phyloP scores from a whole-genome alignment of 2,888 invertebrate species.

The Cheilosia impressa region DNA sequence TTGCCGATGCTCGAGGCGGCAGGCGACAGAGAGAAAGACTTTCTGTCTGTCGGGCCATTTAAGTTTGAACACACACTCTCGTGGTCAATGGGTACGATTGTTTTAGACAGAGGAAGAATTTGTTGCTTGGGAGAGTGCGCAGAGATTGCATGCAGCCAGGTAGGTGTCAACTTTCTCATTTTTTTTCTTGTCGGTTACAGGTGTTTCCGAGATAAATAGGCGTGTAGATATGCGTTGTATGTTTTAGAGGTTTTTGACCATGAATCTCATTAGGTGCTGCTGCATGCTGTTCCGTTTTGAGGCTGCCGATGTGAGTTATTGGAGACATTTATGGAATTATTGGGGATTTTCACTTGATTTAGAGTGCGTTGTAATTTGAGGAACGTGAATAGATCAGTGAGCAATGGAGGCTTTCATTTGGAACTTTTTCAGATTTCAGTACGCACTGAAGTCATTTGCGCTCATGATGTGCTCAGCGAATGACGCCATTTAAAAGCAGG shows the following conservation, averaged over 20 bases:
- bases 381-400: too few relatives aligned
- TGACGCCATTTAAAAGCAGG: too few relatives aligned
- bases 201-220: conserved; percentile 59
- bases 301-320: conserved; percentile 29
- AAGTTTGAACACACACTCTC: conserved; percentile 44
- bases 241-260: conserved; percentile 56
- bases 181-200: conserved; percentile 37
- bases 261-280: conserved; percentile 54
- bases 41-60: conserved; percentile 61
- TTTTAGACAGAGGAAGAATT: conserved; percentile 43
- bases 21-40: conserved; percentile 21
- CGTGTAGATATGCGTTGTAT: conserved; percentile 10
- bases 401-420: too few relatives aligned
- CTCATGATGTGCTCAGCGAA: too few relatives aligned
- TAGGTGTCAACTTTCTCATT: conserved; percentile 75
- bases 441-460: too few relatives aligned
- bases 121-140: conserved; percentile 49
- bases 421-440: too few relatives aligned
- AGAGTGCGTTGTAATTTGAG: neutral
- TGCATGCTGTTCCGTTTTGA: conserved; percentile 32
- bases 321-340: conserved; percentile 28
- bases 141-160: conserved; percentile 58
- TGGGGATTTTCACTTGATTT: conserved; percentile 44
- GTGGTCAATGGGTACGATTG: conserved; percentile 70
- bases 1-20: conserved; percentile 30